phyloP scores from a whole-genome alignment of 2,113 vertebrate genomes.

The Thymallus thymallus region DNA sequence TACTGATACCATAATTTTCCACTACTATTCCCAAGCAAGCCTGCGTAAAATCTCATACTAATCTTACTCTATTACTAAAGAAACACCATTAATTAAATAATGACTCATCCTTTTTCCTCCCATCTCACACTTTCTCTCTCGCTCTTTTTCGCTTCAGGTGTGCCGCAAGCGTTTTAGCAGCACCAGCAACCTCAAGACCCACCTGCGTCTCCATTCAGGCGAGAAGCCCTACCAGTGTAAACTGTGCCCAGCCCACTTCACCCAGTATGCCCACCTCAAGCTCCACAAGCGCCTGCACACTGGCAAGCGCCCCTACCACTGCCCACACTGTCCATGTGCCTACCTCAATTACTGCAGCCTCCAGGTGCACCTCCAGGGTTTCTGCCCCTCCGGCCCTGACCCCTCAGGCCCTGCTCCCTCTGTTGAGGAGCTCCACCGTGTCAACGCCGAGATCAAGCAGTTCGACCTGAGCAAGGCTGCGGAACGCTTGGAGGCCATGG shows the following conservation, averaged over 20 bases:
- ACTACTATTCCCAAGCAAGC: too few species aligned
- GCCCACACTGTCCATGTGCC: constrained; percentile 84
- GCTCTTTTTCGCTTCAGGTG: constrained; percentile 69
- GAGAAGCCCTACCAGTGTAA: constrained; percentile 87
- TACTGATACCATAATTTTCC: too few species aligned
- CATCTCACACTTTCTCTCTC: too few species aligned
- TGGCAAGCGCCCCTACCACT: constrained; percentile 84
- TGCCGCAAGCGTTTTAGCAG: constrained; percentile 94
- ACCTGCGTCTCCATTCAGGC: constrained; percentile 83
- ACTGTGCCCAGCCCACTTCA: constrained; percentile 87
- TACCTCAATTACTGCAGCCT: constrained; percentile 92
- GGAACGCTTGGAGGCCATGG: constrained; percentile 80
- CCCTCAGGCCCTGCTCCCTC: constrained; percentile 69
- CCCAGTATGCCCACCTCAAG: constrained; percentile 90
- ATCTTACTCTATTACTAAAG: not conserved
- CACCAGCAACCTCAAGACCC: constrained; percentile 96
- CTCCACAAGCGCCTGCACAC: constrained; percentile 91
- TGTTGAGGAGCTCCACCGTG: constrained; percentile 80
- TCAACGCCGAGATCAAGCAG: constrained; percentile 88
- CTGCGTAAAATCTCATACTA: too few species aligned
- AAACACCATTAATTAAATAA: too few species aligned
- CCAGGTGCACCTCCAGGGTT: constrained; percentile 87
- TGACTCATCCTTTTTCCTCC: too few species aligned
- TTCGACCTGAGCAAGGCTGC: constrained; percentile 92
- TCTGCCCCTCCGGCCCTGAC: constrained; percentile 79